Conservation (phyloP, 1,140 invertebrate genomes). For the Tenebrio molitor region DNA sequence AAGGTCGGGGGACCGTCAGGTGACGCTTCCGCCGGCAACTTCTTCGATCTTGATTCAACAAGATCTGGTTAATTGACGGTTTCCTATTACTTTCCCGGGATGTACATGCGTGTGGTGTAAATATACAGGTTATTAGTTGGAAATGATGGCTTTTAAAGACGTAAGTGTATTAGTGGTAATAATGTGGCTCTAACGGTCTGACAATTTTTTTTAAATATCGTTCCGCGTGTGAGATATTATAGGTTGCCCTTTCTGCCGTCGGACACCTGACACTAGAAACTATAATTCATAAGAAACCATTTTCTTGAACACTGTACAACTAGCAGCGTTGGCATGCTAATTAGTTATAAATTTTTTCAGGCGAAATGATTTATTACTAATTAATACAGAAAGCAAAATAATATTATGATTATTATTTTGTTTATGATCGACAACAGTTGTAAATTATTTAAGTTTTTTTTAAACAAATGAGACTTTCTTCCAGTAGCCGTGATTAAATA, state of each 20-base stretch:
- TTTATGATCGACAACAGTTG: conserved; percentile 15
- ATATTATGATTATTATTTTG: conserved; percentile 9
- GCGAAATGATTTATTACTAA: background rate
- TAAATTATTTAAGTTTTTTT: background rate
- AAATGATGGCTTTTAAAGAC: background rate
- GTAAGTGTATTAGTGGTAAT: conserved; percentile 2
- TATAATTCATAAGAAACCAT: background rate
- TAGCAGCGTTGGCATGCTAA: background rate
- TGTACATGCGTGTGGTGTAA: conserved; percentile 7
- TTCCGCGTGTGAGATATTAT: too few relatives aligned
- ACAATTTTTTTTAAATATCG: conserved; percentile 11
- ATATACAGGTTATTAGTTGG: background rate
- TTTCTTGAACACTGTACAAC: background rate
- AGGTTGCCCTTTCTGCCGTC: background rate
- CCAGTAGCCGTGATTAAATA: too few relatives aligned
- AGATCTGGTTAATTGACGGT: conserved; percentile 18
- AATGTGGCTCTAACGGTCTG: background rate
- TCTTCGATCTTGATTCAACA: conserved; percentile 24
- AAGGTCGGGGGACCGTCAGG: background rate
- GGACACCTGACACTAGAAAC: conserved; percentile 4
- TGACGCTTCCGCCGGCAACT: background rate
- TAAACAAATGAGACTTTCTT: background rate
- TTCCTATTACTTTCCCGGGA: conserved; percentile 15
- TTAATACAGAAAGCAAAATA: background rate
- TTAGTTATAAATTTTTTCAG: conserved; percentile 16